phyloP scores from a whole-genome alignment of 2,888 invertebrate species.

The Gryllus longicercus region DNA sequence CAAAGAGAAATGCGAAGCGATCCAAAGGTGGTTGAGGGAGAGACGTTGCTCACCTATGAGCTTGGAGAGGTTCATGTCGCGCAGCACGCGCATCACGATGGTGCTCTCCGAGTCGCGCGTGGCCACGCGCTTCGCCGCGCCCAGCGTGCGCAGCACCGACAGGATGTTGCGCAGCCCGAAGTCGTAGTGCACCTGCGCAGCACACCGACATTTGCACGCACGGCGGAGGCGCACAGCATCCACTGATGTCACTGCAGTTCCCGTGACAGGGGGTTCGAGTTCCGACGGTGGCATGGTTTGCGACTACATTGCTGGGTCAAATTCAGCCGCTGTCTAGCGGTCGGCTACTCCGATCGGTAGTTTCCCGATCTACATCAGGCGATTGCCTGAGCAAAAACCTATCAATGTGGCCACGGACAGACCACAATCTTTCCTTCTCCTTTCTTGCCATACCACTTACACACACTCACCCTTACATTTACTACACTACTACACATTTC shows the following conservation, averaged over 20 bases:
- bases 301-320: too few relatives aligned
- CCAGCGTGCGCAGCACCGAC: conserved; percentile 87
- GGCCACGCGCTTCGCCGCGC: conserved; percentile 87
- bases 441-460: too few relatives aligned
- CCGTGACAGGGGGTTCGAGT: too few relatives aligned
- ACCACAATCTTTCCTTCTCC: too few relatives aligned
- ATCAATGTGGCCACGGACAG: neutral
- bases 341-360: too few relatives aligned
- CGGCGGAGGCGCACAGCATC: neutral
- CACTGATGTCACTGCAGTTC: neutral
- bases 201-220: neutral
- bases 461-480: too few relatives aligned
- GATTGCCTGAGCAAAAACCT: neutral
- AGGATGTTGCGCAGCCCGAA: conserved; percentile 93
- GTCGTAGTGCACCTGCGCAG: conserved; percentile 86
- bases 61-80: conserved; percentile 97
- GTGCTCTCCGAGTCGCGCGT: conserved; percentile 91
- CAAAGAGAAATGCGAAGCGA: too few relatives aligned
- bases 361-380: neutral
- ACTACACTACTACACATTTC: too few relatives aligned
- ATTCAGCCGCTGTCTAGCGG: too few relatives aligned
- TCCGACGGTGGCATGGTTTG: too few relatives aligned
- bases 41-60: conserved; percentile 58
- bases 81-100: conserved; percentile 91
- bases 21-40: too few relatives aligned